Percentiles rank a stretch among this genome's conserved stretches.
phyloP scores from a whole-genome alignment of 2,888 invertebrate genomes.

The Sarcophaga variegata region DNA sequence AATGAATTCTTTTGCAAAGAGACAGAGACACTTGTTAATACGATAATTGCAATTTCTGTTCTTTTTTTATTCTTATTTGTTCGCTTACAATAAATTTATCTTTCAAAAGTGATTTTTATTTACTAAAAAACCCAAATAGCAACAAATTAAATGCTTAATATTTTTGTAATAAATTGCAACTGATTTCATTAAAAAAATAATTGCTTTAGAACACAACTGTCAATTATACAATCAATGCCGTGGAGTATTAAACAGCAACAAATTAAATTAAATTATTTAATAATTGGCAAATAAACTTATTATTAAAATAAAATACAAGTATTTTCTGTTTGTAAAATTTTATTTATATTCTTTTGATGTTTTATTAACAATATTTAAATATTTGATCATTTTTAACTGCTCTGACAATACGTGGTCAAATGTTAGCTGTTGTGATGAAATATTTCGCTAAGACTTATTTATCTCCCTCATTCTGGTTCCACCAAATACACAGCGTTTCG shows the following conservation, averaged over 20 bases:
- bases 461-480: no score
- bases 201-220: not conserved
- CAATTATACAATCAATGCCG: not conserved
- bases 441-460: no score
- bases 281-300: not conserved
- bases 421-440: no score
- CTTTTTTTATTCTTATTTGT: constrained; percentile 13
- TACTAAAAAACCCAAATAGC: not conserved
- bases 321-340: no score
- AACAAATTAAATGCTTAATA: constrained; percentile 6
- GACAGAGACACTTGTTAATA: not conserved
- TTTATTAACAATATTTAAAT: no score
- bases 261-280: not conserved
- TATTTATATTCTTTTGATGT: no score
- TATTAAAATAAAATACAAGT: not conserved
- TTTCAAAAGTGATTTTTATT: constrained; percentile 20
- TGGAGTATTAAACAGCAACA: not conserved
- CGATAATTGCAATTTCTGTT: not conserved
- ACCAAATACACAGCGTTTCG: no score
- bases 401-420: no score
- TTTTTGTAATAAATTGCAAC: constrained; percentile 14
- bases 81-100: not conserved
- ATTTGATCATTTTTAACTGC: no score
- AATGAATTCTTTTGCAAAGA: constrained; percentile 24
- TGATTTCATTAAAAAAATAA: not conserved